A percentile compares a stretch with the other conserved stretches of the same genome.
phyloP scores from a whole-genome alignment of 1,140 invertebrate species.

The Halotydeus destructor region DNA sequence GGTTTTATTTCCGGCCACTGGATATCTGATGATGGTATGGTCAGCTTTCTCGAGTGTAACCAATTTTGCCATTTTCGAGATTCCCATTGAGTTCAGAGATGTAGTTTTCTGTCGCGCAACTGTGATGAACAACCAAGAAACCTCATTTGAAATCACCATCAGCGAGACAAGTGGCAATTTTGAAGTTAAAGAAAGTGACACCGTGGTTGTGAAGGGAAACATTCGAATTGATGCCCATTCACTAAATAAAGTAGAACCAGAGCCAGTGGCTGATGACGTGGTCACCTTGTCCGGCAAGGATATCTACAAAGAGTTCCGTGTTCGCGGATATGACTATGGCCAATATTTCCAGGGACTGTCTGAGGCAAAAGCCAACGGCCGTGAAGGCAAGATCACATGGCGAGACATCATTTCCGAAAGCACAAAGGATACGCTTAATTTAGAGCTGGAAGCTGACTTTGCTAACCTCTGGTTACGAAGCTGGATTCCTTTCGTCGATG shows the following conservation, averaged over 20 bases:
- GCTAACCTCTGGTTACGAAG: conserved; percentile 30
- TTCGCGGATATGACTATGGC: conserved; percentile 34
- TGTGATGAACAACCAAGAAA: conserved; percentile 34
- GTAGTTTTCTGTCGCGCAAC: conserved; percentile 42
- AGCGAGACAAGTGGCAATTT: conserved; percentile 43
- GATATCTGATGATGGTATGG: conserved; percentile 64
- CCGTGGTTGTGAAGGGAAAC: conserved; percentile 39
- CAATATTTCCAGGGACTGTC: conserved; percentile 28
- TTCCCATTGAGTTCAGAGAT: conserved; percentile 32
- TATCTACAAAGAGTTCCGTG: conserved; percentile 33
- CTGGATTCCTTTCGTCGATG: conserved; percentile 34
- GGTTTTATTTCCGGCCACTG: conserved; percentile 80
- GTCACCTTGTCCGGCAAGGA: conserved; percentile 35
- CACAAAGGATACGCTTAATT: too few species aligned
- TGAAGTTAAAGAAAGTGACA: conserved; percentile 27
- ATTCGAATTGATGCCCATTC: conserved; percentile 4
- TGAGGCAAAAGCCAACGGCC: conserved; percentile 10
- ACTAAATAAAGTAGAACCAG: conserved; percentile 11
- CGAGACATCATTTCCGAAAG: too few species aligned
- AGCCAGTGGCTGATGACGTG: conserved; percentile 24
- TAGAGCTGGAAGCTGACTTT: too few species aligned
- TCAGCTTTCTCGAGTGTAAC: conserved; percentile 59
- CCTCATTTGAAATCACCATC: conserved; percentile 59
- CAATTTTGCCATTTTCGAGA: conserved; percentile 77
- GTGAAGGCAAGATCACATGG: too few species aligned